A percentile compares a stretch with the other conserved stretches of the same genome.
Conservation (phyloP, 1,140 invertebrate species). For the Musca vetustissima region DNA sequence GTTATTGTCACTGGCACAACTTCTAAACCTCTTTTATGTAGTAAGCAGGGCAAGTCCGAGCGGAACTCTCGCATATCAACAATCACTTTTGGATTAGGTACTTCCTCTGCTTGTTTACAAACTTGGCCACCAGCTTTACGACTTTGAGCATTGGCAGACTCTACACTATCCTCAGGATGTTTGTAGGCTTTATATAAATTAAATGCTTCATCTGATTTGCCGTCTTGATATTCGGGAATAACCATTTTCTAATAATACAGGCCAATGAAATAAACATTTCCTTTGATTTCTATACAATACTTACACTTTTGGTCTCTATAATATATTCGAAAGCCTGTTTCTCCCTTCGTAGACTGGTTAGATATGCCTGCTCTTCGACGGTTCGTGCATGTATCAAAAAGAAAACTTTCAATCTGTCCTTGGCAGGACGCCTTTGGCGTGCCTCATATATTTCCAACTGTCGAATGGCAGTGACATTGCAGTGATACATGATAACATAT, state of each 20-base stretch:
- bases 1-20: conserved; percentile 89
- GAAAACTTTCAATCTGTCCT: conserved; percentile 72
- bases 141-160: conserved; percentile 59
- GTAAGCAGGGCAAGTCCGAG: conserved; percentile 90
- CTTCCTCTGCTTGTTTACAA: conserved; percentile 34
- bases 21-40: conserved; percentile 91
- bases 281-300: conserved; percentile 32
- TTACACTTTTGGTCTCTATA: conserved; percentile 87
- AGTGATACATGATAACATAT: conserved; percentile 89
- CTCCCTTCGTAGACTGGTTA: conserved; percentile 85
- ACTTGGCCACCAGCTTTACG: conserved; percentile 66
- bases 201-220: conserved; percentile 73
- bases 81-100: conserved; percentile 68
- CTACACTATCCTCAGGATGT: conserved; percentile 35
- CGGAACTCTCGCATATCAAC: conserved; percentile 99
- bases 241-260: conserved; percentile 95
- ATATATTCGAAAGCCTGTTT: conserved; percentile 93
- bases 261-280: no score
- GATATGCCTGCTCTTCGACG: conserved; percentile 93
- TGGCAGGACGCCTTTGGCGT: conserved; percentile 66
- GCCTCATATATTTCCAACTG: conserved; percentile 86
- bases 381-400: conserved; percentile 88
- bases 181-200: conserved; percentile 57
- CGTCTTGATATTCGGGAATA: conserved; percentile 87
- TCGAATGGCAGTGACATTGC: conserved; percentile 81